These are phyloP conservation scores for Yponomeuta malinellus DNA, from an alignment of 2,888 invertebrate genomes.

Conservation along the genomic window DNA sequence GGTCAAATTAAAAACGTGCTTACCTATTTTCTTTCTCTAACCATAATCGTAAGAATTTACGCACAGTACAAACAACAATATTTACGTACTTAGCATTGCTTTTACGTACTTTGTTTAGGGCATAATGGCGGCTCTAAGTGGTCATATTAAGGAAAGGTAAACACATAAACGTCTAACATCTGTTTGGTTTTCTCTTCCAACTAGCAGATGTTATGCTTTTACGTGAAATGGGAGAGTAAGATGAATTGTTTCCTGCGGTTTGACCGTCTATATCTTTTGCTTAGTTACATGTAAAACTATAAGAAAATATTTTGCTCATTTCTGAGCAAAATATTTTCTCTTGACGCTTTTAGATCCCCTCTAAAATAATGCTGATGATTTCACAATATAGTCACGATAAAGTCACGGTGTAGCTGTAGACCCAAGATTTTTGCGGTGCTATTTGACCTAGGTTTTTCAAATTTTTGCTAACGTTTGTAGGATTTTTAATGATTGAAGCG, in stretches of 20 bases:
- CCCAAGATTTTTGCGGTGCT: too few species aligned
- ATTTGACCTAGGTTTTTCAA: too few species aligned
- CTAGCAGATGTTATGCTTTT: neutral
- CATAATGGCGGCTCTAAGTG: slow-evolving; percentile 1
- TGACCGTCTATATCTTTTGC: neutral
- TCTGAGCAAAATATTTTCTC: too few species aligned
- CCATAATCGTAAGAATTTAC: neutral
- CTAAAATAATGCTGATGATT: too few species aligned
- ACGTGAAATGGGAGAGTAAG: neutral
- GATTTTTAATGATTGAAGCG: too few species aligned
- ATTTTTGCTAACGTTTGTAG: too few species aligned
- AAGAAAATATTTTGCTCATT: too few species aligned
- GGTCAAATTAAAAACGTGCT: neutral
- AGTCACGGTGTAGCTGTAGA: too few species aligned
- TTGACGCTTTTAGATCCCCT: too few species aligned
- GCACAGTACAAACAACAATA: neutral
- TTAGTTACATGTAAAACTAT: too few species aligned
- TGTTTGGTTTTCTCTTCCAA: neutral
- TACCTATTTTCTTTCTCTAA: neutral
- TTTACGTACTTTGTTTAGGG: neutral
- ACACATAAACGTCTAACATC: neutral
- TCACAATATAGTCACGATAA: too few species aligned
- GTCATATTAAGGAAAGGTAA: neutral
- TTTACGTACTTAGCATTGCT: neutral
- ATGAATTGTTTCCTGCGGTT: neutral